Evolutionary conservation across 2,113 vertebrate species (phyloP).

Genomic region (Archilochus colubris): DNA sequence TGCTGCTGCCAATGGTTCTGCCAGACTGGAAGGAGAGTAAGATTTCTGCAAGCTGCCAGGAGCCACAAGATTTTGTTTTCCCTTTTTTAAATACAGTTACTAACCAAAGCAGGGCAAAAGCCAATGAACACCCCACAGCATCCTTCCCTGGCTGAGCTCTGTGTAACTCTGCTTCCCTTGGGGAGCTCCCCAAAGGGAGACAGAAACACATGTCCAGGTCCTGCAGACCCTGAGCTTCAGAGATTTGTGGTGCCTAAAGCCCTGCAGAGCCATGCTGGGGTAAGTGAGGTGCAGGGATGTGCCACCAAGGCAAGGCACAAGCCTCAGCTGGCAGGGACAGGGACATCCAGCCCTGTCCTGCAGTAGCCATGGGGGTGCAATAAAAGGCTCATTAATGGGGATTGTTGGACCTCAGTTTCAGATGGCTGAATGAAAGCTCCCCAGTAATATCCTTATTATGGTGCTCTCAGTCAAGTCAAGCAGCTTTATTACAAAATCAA

Average conservation of each 20-base stretch:
- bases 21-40: neutral
- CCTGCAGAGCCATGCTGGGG: neutral
- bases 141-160: neutral
- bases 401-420: conserved; percentile 49
- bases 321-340: neutral
- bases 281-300: neutral
- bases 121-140: neutral
- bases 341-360: fast-evolving
- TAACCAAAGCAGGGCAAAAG: neutral
- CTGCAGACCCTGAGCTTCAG: neutral
- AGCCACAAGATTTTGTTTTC: neutral
- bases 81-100: neutral
- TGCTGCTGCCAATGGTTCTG: neutral
- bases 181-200: neutral
- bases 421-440: neutral
- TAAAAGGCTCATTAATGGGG: conserved; percentile 55
- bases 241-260: neutral
- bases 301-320: neutral
- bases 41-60: neutral
- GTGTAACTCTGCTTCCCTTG: fast-evolving
- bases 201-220: neutral
- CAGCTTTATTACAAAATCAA: conserved; percentile 71
- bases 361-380: neutral
- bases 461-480: conserved; percentile 36
- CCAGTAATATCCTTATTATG: conserved; percentile 36